Percentiles rank a stretch among this genome's conserved stretches.
These are phyloP conservation scores for Campylomormyrus tamandua DNA, from an alignment of 2,113 vertebrate genomes.

Conservation along the genomic window DNA sequence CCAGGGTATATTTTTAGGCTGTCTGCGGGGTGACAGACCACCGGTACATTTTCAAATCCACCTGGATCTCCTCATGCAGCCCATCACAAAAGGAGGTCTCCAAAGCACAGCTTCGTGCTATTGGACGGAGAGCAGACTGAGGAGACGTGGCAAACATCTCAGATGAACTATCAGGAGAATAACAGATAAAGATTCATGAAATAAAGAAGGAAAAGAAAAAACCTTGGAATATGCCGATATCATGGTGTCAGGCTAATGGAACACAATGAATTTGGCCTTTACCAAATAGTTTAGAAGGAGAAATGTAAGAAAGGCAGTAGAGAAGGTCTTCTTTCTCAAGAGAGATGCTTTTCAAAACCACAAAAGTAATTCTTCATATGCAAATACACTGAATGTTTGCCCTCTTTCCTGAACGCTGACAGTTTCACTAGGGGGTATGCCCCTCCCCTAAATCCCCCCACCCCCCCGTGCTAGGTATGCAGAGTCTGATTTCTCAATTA, in stretches of 20 bases:
- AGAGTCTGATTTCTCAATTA: constrained; percentile 42
- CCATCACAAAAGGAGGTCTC: neutral
- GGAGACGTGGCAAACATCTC: neutral
- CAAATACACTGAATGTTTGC: constrained; percentile 29
- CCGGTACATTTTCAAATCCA: neutral
- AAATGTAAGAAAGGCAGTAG: neutral
- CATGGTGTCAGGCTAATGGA: neutral
- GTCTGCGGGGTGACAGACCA: neutral
- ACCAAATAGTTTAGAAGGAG: neutral
- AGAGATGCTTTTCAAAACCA: constrained; percentile 30
- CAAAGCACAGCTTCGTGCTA: neutral
- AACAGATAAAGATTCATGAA: neutral
- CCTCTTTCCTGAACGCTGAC: constrained; percentile 13
- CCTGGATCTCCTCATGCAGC: neutral
- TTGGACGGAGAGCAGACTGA: no score
- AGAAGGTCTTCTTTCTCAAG: neutral
- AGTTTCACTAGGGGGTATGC: constrained; percentile 43
- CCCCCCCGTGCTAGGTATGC: constrained; percentile 41
- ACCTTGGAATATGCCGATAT: neutral
- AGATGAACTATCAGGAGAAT: neutral
- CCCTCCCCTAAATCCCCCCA: neutral
- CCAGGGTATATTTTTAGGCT: neutral
- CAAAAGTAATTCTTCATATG: constrained; percentile 31
- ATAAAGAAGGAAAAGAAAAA: neutral
- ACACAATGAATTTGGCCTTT: neutral